Percentiles rank a stretch among this genome's conserved stretches.
phyloP scores from a whole-genome alignment of 2,888 invertebrate species.

The Leucoma salicis region DNA sequence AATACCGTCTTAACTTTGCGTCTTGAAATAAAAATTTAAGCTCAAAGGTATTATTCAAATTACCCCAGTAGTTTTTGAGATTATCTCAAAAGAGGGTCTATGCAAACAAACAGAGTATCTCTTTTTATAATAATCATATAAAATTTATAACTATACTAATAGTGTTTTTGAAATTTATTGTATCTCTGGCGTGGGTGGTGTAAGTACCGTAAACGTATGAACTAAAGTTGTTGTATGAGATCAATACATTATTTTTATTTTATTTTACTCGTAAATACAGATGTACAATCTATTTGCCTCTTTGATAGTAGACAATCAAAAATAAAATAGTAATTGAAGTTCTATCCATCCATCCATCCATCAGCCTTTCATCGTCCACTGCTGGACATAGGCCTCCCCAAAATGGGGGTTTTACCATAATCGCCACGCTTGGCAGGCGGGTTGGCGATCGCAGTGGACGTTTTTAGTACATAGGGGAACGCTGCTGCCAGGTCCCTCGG shows the following conservation, averaged over 20 bases:
- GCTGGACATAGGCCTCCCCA: too few relatives aligned
- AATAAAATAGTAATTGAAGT: too few relatives aligned
- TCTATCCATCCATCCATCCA: too few relatives aligned
- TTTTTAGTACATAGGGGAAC: too few relatives aligned
- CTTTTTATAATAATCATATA: constrained; percentile 24
- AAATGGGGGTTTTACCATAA: too few relatives aligned
- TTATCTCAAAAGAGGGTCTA: constrained; percentile 21
- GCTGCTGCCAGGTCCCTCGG: too few relatives aligned
- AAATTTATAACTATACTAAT: constrained; percentile 17
- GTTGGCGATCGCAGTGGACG: too few relatives aligned
- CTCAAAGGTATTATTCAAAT: constrained; percentile 32
- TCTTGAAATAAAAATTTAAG: constrained; percentile 19
- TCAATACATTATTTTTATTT: constrained; percentile 1
- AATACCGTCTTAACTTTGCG: constrained; percentile 23
- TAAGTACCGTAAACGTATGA: constrained; percentile 8
- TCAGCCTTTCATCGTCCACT: too few relatives aligned
- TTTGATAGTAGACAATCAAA: too few relatives aligned
- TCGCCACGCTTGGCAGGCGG: too few relatives aligned
- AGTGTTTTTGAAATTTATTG: constrained; percentile 20
- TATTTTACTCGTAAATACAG: neutral
- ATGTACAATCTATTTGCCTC: too few relatives aligned
- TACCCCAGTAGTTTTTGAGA: constrained; percentile 27
- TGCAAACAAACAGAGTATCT: constrained; percentile 31
- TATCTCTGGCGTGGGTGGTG: constrained; percentile 10
- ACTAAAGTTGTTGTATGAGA: constrained; percentile 5